These are phyloP conservation scores for Crypturellus tataupa DNA, from an alignment of 2,797 vertebrate species.

Conservation along the genomic window DNA sequence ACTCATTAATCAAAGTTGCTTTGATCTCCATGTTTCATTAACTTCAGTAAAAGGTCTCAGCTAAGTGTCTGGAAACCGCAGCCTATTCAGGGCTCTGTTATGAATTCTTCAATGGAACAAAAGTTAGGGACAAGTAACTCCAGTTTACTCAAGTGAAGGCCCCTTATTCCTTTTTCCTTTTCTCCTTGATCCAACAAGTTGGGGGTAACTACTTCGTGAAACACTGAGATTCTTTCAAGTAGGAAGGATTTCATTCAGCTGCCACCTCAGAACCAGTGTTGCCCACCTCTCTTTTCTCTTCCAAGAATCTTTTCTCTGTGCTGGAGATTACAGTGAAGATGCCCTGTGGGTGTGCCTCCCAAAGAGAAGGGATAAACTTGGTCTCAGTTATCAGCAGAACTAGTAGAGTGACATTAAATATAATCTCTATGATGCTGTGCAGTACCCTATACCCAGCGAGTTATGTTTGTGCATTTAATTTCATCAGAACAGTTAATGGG, in stretches of 20 bases:
- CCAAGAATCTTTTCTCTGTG: background rate
- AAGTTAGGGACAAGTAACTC: background rate
- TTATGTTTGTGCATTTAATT: background rate
- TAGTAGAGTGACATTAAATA: background rate
- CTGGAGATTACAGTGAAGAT: background rate
- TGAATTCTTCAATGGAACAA: background rate
- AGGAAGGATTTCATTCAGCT: background rate
- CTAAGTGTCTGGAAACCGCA: background rate
- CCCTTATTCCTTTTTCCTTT: background rate
- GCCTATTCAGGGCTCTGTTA: background rate
- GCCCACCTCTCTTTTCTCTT: background rate
- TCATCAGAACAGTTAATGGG: background rate
- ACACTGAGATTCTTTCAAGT: background rate
- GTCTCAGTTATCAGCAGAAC: background rate
- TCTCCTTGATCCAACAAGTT: background rate
- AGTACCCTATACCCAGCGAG: background rate
- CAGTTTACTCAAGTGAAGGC: background rate
- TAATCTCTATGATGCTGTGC: background rate
- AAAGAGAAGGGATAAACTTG: background rate
- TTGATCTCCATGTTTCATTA: constrained; percentile 7
- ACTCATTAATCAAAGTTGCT: constrained; percentile 45
- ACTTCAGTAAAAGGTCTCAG: background rate
- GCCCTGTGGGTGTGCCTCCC: background rate
- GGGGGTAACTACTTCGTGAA: background rate
- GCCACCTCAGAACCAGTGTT: background rate